Base-by-base conservation (phyloP, 1,140 invertebrate species). In the Trachymyrmex cornetzi region DNA sequence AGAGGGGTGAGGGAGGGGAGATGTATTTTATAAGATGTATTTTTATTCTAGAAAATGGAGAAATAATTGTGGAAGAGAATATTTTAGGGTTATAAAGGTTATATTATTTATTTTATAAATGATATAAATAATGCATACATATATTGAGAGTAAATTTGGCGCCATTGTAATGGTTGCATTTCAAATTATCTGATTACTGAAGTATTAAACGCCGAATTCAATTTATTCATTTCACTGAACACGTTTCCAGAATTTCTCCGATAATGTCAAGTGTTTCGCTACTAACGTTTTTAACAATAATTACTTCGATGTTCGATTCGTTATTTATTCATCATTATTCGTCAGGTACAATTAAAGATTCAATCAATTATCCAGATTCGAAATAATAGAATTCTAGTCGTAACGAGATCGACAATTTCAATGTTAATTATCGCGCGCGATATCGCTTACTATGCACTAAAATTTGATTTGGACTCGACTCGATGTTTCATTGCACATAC, bases 281-380 rank as follows among this genome's bases (percentile, higher is more conserved):
- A 61, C 27, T 63, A 75, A 85, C 24, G 50, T 63, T 53, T 44
- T 53, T 24, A 27, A 27, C 59, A 44, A 67, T 79, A 79, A 89
- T 72, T 72, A 59, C 67, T 66, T 16, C 34, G 34, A 30, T 44
- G 55, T 59, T 48, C 27, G 24, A 53, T 48, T 74, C 57, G 63
- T 69, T 74, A n/a, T 38, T 63, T 48, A 75, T 77, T 89, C 69
- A 75, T 88, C 69, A 61, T 86, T 86, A 88, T 89, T 61, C 82
- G 53, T 57, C 27, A 44, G 53, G 27, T 57, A 71, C 88, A 86
- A 90, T 90, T 90, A 87, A 82, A 50, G 71, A 24, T 75, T 61
- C 53, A 66, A 88, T 85, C 55, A 72, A 87, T 89, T 55, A 63
- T 63, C 24, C 61, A 69, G 80, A 53, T 85, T 19, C 48, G 59